Base-by-base conservation (phyloP, 1,140 invertebrate genomes). In the Drosophila orena region DNA sequence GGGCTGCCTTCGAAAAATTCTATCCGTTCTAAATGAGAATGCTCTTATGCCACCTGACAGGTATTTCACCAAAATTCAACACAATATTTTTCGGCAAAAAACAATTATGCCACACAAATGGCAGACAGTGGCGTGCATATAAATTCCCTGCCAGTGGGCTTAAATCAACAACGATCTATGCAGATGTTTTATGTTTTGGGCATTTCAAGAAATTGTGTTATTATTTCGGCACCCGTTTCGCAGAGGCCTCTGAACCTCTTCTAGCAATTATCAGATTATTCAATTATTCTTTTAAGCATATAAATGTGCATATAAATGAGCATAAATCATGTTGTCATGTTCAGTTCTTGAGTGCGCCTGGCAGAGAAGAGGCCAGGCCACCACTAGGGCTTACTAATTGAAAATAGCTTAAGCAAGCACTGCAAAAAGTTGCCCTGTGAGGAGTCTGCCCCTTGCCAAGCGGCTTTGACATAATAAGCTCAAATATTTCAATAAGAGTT, bases 41-140 rank as follows among this genome's bases (percentile, higher is more conserved):
- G 64, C 76, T 70, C 84, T 89, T 68, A 76, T 84, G 79, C 59
- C 83, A 80, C 79, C 75, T 89, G 83, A 89, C 83, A 88, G 84
- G 72, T 74, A 88, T 89, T 88, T 84, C 60, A 77, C 49, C 71
- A 73, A 83, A 78, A 83, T 79, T 79, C 66, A 81, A 61, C 73
- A 71, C 47, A 68, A 77, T 70, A 89, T 83, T 62, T 62, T 66
- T 72, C 43, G 42, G 71, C 37, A 73, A 89, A 88, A 88, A 88
- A 84, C 79, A 89, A 88, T 89, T 88, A 84, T 79, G 73, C 62
- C 64, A 55, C 35, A 73, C 12, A 46, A 59, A 34, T 27, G 38
- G 20, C 27, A 50, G 17, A 20, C 49, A 66, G 4, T n/a, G 22
- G 68, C 43, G 69, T 20, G 15, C 12, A 8, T 50, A 30, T 17